Conservation (phyloP, 2,113 vertebrate genomes). For the Vulpes ferrilata region DNA sequence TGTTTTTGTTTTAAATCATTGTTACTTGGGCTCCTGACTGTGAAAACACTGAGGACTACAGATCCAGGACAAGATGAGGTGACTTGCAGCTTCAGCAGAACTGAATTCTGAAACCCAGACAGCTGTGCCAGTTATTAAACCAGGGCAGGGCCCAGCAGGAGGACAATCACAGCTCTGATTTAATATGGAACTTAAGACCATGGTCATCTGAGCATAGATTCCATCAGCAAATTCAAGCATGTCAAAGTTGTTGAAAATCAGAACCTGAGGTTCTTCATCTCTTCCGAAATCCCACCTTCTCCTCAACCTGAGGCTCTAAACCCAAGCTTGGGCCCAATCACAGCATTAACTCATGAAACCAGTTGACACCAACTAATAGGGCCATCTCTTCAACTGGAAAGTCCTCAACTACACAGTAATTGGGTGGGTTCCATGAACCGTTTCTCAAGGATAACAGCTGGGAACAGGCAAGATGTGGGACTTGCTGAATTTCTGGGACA, state of each 20-base stretch:
- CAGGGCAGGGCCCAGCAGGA: background rate
- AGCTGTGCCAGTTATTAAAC: background rate
- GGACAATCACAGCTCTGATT: background rate
- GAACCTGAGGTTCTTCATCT: background rate
- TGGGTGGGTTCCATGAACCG: conserved; percentile 70
- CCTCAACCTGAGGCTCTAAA: background rate
- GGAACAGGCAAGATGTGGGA: background rate
- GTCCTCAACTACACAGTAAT: conserved; percentile 74
- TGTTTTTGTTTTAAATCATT: background rate
- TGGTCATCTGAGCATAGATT: background rate
- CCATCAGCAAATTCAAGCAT: background rate
- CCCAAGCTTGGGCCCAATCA: conserved; percentile 40
- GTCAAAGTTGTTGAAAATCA: background rate
- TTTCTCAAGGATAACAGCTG: conserved; percentile 72
- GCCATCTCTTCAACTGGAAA: conserved; percentile 68
- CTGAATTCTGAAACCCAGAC: conserved; percentile 24
- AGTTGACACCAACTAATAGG: conserved; percentile 78
- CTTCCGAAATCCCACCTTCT: background rate
- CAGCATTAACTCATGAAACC: conserved; percentile 73
- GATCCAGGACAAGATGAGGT: background rate
- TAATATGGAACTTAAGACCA: background rate
- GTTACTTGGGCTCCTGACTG: background rate
- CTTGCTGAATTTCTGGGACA: background rate
- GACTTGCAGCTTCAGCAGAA: background rate
- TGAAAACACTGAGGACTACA: background rate